A percentile compares a stretch with the other conserved stretches of the same genome.
phyloP scores from a whole-genome alignment of 1,140 invertebrate genomes.

The Tribolium madens region DNA sequence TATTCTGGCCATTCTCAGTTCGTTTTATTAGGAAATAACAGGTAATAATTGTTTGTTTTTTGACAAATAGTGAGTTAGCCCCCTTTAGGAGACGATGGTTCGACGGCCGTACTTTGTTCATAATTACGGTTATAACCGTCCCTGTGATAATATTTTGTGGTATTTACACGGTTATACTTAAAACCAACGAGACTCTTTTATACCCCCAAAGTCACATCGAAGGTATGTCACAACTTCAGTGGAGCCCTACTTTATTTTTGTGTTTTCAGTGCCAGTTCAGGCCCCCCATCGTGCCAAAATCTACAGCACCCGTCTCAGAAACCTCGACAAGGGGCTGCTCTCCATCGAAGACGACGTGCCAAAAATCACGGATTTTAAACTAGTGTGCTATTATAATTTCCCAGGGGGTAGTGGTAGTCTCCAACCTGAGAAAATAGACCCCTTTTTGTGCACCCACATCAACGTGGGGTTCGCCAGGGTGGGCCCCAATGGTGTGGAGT shows the following conservation, averaged over 20 bases:
- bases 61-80: not conserved
- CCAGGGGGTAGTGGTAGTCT: conserved; percentile 66
- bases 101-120: conserved; percentile 40
- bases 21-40: conserved; percentile 19
- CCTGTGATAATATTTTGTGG: conserved; percentile 55
- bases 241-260: not conserved
- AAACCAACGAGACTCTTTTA: conserved; percentile 50
- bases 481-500: conserved; percentile 71
- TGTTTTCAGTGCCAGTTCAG: conserved; percentile 41
- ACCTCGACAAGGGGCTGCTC: conserved; percentile 16
- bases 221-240: conserved; percentile 28
- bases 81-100: conserved; percentile 13
- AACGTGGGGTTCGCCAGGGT: conserved; percentile 80
- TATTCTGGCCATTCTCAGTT: conserved; percentile 23
- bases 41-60: not conserved
- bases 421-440: conserved; percentile 72
- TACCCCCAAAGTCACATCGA: conserved; percentile 48
- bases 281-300: conserved; percentile 47
- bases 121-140: conserved; percentile 49
- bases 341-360: not conserved
- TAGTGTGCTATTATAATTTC: conserved; percentile 78
- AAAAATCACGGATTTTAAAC: conserved; percentile 51
- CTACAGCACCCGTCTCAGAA: conserved; percentile 42
- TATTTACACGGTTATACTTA: conserved; percentile 54
- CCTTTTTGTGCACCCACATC: conserved; percentile 84